Evolutionary conservation across 2,113 vertebrate species (phyloP).

Genomic region (Epinephelus fuscoguttatus): DNA sequence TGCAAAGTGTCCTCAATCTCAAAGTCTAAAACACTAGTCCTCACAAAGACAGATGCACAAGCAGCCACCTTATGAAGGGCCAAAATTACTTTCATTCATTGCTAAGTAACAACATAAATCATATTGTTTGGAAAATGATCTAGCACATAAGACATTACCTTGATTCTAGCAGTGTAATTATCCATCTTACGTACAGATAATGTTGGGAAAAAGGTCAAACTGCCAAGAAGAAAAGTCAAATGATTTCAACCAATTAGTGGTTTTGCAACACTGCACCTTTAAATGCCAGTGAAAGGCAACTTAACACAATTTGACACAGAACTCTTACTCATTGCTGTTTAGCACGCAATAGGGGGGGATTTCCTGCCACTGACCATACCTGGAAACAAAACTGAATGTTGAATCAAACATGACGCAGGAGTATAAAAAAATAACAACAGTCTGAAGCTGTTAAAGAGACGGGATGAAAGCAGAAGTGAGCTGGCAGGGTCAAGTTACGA

Average conservation of each 20-base stretch:
- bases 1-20: no score
- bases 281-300: neutral
- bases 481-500: neutral
- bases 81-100: no score
- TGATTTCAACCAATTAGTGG: neutral
- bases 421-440: neutral
- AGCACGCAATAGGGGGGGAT: neutral
- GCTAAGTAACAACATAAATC: no score
- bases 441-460: neutral
- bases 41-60: no score
- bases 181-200: neutral
- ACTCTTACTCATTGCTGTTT: no score
- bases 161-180: neutral
- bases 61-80: no score
- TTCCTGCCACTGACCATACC: neutral
- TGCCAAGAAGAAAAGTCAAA: neutral
- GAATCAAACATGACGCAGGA: neutral
- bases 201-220: neutral
- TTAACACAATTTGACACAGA: neutral
- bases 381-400: neutral
- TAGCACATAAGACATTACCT: neutral
- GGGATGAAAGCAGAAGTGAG: constrained; percentile 38
- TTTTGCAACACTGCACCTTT: neutral
- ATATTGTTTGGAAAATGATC: no score
- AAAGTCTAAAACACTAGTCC: no score